Conservation (phyloP, 2,113 vertebrate species). For the Echinops telfairi region DNA sequence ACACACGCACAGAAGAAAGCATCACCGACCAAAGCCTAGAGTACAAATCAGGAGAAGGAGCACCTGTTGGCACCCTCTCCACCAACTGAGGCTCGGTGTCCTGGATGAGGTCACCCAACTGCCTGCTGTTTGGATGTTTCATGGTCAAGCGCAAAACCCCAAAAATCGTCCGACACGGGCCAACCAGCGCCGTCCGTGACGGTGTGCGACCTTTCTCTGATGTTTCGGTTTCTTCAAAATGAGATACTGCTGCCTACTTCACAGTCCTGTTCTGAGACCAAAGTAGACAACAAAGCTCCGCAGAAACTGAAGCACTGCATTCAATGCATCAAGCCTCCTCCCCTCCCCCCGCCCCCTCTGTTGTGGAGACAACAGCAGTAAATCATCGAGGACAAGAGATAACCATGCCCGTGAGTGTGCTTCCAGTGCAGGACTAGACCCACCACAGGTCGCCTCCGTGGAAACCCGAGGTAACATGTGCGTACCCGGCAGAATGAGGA, state of each 20-base stretch:
- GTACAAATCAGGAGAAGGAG: neutral
- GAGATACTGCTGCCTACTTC: neutral
- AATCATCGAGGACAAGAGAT: conserved; percentile 13
- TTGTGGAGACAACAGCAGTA: neutral
- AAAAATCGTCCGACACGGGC: neutral
- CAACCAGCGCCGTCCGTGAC: neutral
- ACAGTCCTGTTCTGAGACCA: neutral
- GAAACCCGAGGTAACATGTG: neutral
- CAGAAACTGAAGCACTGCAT: conserved; percentile 1
- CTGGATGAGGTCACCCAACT: neutral
- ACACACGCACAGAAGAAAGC: neutral
- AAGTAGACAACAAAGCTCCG: conserved; percentile 12
- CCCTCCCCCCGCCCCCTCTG: no score
- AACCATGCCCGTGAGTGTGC: neutral
- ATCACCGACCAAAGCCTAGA: neutral
- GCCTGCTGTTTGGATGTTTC: conserved; percentile 35
- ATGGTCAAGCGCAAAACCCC: conserved; percentile 7
- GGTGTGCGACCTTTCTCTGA: neutral
- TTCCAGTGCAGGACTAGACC: neutral
- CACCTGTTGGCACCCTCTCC: conserved; percentile 7
- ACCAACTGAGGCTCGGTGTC: neutral
- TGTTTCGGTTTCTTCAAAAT: conserved; percentile 31
- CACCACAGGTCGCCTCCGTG: neutral
- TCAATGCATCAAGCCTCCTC: neutral
- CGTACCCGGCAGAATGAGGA: neutral